phyloP scores from a whole-genome alignment of 92 coral and sea anemone species.

The Porites divaricata region DNA sequence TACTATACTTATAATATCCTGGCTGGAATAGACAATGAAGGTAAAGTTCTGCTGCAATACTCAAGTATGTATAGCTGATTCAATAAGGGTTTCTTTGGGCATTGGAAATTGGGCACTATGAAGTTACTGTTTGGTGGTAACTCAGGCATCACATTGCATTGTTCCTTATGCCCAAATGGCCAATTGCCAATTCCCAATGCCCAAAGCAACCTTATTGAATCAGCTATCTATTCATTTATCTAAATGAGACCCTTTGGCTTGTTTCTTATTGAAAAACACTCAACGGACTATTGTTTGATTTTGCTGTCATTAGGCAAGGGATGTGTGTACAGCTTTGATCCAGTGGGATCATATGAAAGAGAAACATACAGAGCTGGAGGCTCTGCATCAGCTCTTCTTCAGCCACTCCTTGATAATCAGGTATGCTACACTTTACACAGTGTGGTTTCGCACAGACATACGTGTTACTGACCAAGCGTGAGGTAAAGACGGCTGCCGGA shows the following conservation, averaged over 20 bases:
- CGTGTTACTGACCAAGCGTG: too few species aligned
- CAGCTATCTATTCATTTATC: too few species aligned
- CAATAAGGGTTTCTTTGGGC: too few species aligned
- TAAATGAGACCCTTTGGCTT: too few species aligned
- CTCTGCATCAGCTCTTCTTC: conserved; percentile 90
- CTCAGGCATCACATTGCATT: too few species aligned
- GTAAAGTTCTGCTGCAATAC: conserved; percentile 21
- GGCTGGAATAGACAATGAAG: conserved; percentile 96
- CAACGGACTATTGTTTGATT: neutral
- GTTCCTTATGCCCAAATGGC: too few species aligned
- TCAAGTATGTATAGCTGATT: neutral
- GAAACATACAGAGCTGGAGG: conserved; percentile 96
- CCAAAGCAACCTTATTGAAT: too few species aligned
- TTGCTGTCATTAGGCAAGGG: conserved; percentile 79
- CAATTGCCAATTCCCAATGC: too few species aligned
- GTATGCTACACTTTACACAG: conserved; percentile 15
- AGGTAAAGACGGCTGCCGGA: too few species aligned
- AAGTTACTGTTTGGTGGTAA: too few species aligned
- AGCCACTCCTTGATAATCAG: conserved; percentile 97
- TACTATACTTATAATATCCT: conserved; percentile 95
- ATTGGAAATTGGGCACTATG: too few species aligned
- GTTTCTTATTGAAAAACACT: neutral
- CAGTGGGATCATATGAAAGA: conserved; percentile 98
- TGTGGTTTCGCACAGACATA: too few species aligned
- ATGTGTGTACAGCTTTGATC: conserved; percentile 98